Evolutionary conservation across 2,888 invertebrate genomes (phyloP), one percentile per base, ranked within the genome.

Genomic region (Pollenia amentaria): DNA sequence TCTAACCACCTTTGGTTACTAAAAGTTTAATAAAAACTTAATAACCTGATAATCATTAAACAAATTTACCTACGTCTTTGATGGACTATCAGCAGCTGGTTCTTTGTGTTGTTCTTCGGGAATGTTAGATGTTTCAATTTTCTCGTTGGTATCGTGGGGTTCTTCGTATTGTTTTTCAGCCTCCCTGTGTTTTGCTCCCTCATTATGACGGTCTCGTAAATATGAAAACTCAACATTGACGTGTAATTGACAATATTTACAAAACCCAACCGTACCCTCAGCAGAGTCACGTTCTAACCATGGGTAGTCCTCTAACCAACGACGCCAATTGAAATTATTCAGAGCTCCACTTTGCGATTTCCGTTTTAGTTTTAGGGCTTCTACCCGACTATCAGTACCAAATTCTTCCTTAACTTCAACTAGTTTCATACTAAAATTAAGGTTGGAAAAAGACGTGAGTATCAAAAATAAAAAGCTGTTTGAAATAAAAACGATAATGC

Each of bases 191-290:
- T 88, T 89, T 3, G 87, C 87, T 18, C 88, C 82, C 21, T 85
- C 65, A 65, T 92, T 91, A 65, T 92, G 92, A 0, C 92, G 89
- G 9, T 89, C 89, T 3, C 92, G 89, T 57, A 89, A 60, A 48
- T 92, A 90, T 0, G 89, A 84, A 84, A 91, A 91, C 75, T 92
- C 92, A 0, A 91, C 90, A 42, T 91, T 90, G 84, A 92, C 87
- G 14, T 89, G 88, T 3, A 90, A 67, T 14, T 88, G 89, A 77
- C 92, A 92, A n/a, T 83, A 88, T 51, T 89, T 91, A 85, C 92
- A 92, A 10, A 80, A 65, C 0, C 92, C 92, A 11, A 89, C 78
- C 0, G 90, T 90, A 3, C 91, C 90, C 1, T 87, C 88, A 0
- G 86, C 7, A 2, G 89, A 85, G 0, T 87, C 70, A 3, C 92